These are phyloP conservation scores for Bufo bufo DNA, from an alignment of 2,113 vertebrate genomes.

Conservation along the genomic window DNA sequence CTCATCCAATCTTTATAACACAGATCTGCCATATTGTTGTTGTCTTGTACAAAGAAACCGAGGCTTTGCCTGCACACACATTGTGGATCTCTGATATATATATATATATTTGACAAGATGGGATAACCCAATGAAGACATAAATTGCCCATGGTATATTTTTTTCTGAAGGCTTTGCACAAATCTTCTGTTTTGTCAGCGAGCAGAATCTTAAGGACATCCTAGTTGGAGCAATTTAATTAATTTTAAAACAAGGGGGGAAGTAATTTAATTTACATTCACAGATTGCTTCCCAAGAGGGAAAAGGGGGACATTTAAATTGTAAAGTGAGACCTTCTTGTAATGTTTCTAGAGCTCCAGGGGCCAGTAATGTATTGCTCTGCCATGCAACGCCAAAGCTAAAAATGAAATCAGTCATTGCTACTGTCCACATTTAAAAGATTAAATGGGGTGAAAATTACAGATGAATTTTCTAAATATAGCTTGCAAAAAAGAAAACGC, in stretches of 20 bases:
- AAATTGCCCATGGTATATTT: background rate
- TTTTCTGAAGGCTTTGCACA: background rate
- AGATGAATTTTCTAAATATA: background rate
- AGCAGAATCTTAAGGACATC: slow-evolving; percentile 39
- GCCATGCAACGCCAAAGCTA: background rate
- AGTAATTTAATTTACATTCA: slow-evolving; percentile 49
- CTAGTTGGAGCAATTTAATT: slow-evolving; percentile 38
- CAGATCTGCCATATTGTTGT: background rate
- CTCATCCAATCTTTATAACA: slow-evolving; percentile 3
- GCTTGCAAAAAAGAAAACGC: background rate
- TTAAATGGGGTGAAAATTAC: background rate
- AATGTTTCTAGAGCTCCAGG: slow-evolving; percentile 20
- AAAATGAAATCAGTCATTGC: slow-evolving; percentile 12
- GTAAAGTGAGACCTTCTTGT: slow-evolving; percentile 37
- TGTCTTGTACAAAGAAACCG: background rate
- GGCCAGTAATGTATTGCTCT: slow-evolving; percentile 18
- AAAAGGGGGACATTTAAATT: slow-evolving; percentile 36
- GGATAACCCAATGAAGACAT: background rate
- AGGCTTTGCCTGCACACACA: background rate
- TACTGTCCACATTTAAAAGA: background rate
- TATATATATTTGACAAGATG: background rate
- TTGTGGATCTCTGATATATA: background rate
- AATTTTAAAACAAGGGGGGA: slow-evolving; percentile 40
- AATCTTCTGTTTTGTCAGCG: slow-evolving; percentile 20
- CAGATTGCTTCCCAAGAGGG: slow-evolving; percentile 35